Evolutionary conservation across 53 echinoderm and acorn worm species (phyloP).

Genomic region (Zoroaster sp.): DNA sequence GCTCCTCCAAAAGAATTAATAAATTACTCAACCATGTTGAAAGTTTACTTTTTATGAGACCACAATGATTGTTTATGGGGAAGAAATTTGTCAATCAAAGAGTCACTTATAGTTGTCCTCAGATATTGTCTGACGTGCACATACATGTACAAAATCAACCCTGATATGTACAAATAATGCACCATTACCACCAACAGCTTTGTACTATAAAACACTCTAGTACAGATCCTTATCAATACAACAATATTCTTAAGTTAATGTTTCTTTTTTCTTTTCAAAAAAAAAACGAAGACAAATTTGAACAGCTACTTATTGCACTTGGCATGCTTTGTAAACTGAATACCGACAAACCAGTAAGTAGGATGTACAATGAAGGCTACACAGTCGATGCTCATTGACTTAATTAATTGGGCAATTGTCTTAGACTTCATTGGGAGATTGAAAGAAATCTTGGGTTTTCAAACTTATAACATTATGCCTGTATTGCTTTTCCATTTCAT

Average conservation of each 20-base stretch:
- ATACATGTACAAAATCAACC: constrained; percentile 51
- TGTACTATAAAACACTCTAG: constrained; percentile 14
- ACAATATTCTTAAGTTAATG: constrained; percentile 14
- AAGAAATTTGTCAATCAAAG: not conserved
- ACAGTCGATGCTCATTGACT: not conserved
- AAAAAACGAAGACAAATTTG: not conserved
- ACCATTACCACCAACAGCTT: constrained; percentile 19
- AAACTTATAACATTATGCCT: not conserved
- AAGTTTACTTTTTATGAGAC: not conserved
- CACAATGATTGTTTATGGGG: not conserved
- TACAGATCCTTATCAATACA: constrained; percentile 40
- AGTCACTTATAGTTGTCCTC: not conserved
- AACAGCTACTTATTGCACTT: constrained; percentile 44
- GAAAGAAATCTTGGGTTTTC: not conserved
- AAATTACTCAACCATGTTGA: not conserved
- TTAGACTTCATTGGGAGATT: not conserved
- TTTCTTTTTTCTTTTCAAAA: not conserved
- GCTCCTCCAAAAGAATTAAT: constrained; percentile 29
- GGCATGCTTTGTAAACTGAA: constrained; percentile 39
- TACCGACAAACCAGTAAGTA: constrained; percentile 27
- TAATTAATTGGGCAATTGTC: not conserved
- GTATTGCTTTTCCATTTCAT: not conserved
- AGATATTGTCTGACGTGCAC: constrained; percentile 39
- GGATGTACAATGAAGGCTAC: constrained; percentile 37
- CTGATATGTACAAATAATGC: constrained; percentile 49